Base-by-base conservation (phyloP, 2,888 invertebrate species). In the Rhimphoctona megacephalus region DNA sequence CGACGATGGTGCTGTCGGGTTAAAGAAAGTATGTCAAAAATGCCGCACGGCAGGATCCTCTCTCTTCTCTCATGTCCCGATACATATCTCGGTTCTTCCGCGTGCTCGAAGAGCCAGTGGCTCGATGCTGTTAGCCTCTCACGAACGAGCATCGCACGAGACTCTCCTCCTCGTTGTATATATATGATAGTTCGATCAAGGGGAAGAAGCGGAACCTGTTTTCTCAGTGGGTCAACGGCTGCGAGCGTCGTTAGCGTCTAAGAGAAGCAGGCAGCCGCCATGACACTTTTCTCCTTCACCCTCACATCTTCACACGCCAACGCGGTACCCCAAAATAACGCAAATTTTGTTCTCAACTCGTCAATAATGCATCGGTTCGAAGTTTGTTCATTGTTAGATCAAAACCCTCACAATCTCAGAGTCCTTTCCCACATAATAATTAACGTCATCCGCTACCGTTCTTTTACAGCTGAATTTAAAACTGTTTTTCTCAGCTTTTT, bases 1-100 rank as follows among this genome's bases (percentile, higher is more conserved):
- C 43, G 54, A 54, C 25, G 66, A n/a, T 73, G 78, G 64, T 69
- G 64, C 61, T 64, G 76, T 39, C 67, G 72, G 82, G 78, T 84
- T 80, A 89, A 90, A 89, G 93, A 94, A 94, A 94, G 94, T 94
- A 90, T 94, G 94, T 94, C 94, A 93, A 93, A 94, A 93, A 94
- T 94, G 91, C 91, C 90, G 90, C 91, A 88, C 89, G 89, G 87
- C 89, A 85, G 88, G 88, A 87, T 88, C 87, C 90, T 90, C 88
- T 89, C 87, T 86, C 85, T 88, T 76, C 76, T 87, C 85, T 78
- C 79, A 54, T 54, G 57, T 70, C 30, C 64, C 80, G 70, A 46
- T 84, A 73, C 85, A 70, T 77, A 49, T 85, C 67, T 81, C 70
- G 72, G 67, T 80, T 84, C 80, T 87, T 83, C 81, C 80, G 83